Percentiles rank a stretch among this genome's conserved stretches.
Conservation (phyloP, 1,140 invertebrate genomes). For the Penaeus japonicus region DNA sequence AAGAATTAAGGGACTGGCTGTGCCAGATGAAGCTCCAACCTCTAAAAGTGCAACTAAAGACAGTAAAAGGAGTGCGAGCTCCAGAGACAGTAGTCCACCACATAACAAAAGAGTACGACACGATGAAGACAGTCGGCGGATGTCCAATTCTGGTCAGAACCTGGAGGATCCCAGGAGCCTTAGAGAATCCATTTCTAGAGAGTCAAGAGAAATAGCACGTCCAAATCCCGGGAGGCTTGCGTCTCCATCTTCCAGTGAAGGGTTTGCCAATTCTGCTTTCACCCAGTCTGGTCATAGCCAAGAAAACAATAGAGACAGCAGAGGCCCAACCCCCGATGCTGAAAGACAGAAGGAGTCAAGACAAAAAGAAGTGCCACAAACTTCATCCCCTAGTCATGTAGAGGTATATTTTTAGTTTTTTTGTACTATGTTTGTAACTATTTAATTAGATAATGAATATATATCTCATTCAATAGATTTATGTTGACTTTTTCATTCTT, state of each 20-base stretch:
- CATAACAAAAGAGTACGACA: constrained; percentile 23
- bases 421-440: neutral
- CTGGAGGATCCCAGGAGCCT: neutral
- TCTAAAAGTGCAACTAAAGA: constrained; percentile 28
- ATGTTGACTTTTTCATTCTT: too few relatives aligned
- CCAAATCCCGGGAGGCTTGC: neutral
- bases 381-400: constrained; percentile 43
- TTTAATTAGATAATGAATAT: neutral
- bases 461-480: too few relatives aligned
- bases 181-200: neutral
- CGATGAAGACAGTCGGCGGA: neutral
- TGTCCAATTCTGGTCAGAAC: neutral
- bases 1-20: constrained; percentile 44
- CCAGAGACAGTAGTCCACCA: constrained; percentile 16
- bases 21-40: constrained; percentile 43
- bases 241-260: neutral
- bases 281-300: constrained; percentile 21
- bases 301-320: constrained; percentile 26
- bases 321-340: constrained; percentile 16
- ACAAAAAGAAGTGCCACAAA: constrained; percentile 30
- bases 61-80: neutral
- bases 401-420: neutral
- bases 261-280: neutral
- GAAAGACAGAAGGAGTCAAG: constrained; percentile 24
- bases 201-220: neutral